Conservation (phyloP, 2,888 invertebrate genomes). For the Anticlea derivata region DNA sequence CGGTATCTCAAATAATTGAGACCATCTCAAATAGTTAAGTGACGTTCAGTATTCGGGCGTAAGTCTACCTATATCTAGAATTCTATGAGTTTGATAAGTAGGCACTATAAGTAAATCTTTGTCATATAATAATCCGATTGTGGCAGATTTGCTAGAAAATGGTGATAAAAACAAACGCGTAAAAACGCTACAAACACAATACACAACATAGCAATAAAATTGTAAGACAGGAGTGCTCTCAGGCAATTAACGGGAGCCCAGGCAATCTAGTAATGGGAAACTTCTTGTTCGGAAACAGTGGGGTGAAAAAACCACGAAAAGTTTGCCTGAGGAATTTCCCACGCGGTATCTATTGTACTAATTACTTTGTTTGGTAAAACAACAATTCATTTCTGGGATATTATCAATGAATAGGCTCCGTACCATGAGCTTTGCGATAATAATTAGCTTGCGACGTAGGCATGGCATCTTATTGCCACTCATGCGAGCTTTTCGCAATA, state of each 20-base stretch:
- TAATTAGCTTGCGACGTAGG: no score
- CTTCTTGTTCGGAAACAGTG: constrained; percentile 29
- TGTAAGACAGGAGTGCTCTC: constrained; percentile 29
- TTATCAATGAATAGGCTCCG: constrained; percentile 1
- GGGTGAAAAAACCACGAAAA: constrained; percentile 29
- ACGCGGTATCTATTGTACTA: constrained; percentile 18
- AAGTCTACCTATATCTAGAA: no score
- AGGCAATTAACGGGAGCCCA: constrained; percentile 32
- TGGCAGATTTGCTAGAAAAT: no score
- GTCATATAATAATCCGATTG: no score
- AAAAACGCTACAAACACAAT: constrained; percentile 18
- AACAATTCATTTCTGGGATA: constrained; percentile 10
- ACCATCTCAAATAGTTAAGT: no score
- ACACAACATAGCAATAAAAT: constrained; percentile 27
- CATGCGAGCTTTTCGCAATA: no score
- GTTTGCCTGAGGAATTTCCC: constrained; percentile 17
- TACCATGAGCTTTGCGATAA: no score
- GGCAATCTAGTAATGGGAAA: constrained; percentile 34
- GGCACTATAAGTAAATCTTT: no score
- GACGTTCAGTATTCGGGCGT: no score
- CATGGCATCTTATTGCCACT: no score
- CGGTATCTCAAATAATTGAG: no score
- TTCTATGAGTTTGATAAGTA: no score
- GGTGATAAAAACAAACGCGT: not conserved
- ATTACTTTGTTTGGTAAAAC: constrained; percentile 24